These are phyloP conservation scores for Cyaniris semiargus DNA, from an alignment of 2,888 invertebrate species.

Conservation along the genomic window DNA sequence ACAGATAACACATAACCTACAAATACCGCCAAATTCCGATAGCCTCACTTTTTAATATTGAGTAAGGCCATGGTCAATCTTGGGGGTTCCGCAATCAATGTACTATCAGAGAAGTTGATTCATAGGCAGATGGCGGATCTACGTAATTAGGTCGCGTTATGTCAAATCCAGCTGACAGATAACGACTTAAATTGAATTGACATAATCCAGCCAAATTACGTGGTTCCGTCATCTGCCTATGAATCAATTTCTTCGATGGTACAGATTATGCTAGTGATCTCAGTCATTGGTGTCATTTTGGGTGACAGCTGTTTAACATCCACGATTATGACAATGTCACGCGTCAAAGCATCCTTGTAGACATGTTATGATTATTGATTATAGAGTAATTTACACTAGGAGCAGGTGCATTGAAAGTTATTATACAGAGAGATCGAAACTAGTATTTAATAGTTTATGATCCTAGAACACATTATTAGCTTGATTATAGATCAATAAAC, in stretches of 20 bases:
- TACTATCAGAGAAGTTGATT: no score
- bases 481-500: neutral
- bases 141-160: no score
- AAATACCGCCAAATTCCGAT: conserved; percentile 39
- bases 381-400: neutral
- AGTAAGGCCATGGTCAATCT: neutral
- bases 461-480: neutral
- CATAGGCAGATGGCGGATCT: no score
- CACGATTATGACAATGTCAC: neutral
- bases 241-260: no score
- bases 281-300: neutral
- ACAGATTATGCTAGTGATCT: neutral
- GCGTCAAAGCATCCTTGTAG: neutral
- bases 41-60: neutral
- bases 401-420: conserved; percentile 1
- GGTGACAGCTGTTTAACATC: neutral
- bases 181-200: no score
- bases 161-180: no score
- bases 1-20: conserved; percentile 57
- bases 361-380: neutral
- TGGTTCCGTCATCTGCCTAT: no score
- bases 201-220: no score
- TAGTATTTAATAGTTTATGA: neutral
- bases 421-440: neutral
- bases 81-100: neutral